Conservation (phyloP, 1,140 invertebrate species). For the Asobara japonica region DNA sequence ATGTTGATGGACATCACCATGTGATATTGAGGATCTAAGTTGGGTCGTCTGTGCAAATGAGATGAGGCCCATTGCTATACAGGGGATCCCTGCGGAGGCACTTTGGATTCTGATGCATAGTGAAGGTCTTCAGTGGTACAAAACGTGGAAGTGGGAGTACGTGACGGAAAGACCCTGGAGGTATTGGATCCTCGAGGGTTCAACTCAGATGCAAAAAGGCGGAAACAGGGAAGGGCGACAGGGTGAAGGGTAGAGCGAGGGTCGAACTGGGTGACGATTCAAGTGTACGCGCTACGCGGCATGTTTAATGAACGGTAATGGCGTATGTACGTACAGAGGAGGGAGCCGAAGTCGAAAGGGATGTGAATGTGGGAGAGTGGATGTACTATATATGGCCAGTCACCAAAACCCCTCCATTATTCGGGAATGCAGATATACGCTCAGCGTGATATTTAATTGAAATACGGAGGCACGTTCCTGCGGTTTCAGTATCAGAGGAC, state of each 20-base stretch:
- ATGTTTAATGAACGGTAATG: constrained; percentile 40
- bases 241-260: not conserved
- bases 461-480: constrained; percentile 48
- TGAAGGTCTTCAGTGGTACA: not conserved
- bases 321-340: constrained; percentile 24
- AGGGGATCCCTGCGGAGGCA: not conserved
- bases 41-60: not conserved
- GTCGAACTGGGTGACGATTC: not conserved
- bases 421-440: constrained; percentile 51
- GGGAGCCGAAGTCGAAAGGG: not conserved
- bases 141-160: not conserved
- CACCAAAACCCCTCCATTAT: constrained; percentile 36
- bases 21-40: not conserved
- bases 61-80: not conserved
- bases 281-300: constrained; percentile 16
- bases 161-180: constrained; percentile 4
- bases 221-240: constrained; percentile 15
- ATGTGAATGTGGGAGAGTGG: not conserved
- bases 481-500: constrained; percentile 17
- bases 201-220: constrained; percentile 5
- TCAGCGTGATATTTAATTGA: constrained; percentile 52
- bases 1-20: not conserved
- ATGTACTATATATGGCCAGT: not conserved
- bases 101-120: not conserved
- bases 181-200: constrained; percentile 25